Evolutionary conservation across 2,797 vertebrate species (phyloP), one percentile per base, ranked within the genome.

Genomic region (Sternotherus odoratus): DNA sequence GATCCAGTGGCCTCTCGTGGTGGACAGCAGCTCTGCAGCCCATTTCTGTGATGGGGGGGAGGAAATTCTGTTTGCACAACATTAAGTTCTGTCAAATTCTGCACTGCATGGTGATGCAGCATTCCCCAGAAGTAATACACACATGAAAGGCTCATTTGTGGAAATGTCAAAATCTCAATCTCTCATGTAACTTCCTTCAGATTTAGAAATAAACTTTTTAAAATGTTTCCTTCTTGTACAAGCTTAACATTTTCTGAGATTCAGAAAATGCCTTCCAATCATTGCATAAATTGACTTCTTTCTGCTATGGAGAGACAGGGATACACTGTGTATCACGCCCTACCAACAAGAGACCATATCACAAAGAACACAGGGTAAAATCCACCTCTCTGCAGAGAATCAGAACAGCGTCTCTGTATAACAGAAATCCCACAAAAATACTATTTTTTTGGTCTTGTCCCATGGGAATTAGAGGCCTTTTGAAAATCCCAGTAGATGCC

Each of bases 281-380:
- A 26, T 81, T 74, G 24, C 79, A 87, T 48, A 81, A 91, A 81
- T 8, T 48, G 23, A 3, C 49, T n/a, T 63, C n/a, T 33, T 63
- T 63, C 60, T 63, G 60, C 30, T 85, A 82, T 17, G 80, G 33
- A 90, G 30, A 15, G 85, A 30, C 89, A 33, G 17, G 72, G 46
- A 48, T 78, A 86, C 69, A 85, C 36, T 46, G 13, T 86, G 93
- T 92, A 36, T 69, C 83, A 91, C 57, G 78, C 7, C 90, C 86
- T n/a, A 72, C 39, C 77, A 72, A 82, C 94, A 75, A 4, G 81
- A 77, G 17, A 0, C 0, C 8, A 15, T 83, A 4, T 80, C 91
- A 56, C 26, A 82, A 91, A 89, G 6, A 87, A 1, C n/a, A 17
- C 4, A n/a, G 36, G 57, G 74, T 60, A 88, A 94, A 77, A 95